Evolutionary conservation across 2,888 invertebrate genomes (phyloP).

Genomic region (Protodeltote pygarga): DNA sequence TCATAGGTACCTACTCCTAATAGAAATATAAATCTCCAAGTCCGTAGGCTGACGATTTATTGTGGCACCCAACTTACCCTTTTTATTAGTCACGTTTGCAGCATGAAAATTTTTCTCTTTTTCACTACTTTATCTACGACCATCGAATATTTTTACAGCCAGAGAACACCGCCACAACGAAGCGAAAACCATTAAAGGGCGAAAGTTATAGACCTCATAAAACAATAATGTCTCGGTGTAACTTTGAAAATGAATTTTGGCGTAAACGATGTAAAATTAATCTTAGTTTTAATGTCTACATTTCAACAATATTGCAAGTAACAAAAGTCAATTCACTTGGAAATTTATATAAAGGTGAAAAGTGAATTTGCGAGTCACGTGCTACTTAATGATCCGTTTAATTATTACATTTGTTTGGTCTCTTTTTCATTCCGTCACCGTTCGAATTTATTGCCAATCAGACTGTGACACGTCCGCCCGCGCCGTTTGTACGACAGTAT

Average conservation of each 20-base stretch:
- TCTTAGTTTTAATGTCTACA: slow-evolving; percentile 42
- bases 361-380: slow-evolving; percentile 27
- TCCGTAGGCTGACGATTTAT: slow-evolving; percentile 72
- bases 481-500: slow-evolving; percentile 38
- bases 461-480: slow-evolving; percentile 46
- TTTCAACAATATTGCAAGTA: slow-evolving; percentile 35
- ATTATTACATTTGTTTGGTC: slow-evolving; percentile 36
- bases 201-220: slow-evolving; percentile 53
- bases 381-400: slow-evolving; percentile 30
- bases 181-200: slow-evolving; percentile 49
- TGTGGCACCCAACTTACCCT: slow-evolving; percentile 69
- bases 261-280: slow-evolving; percentile 48
- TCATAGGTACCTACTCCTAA: slow-evolving; percentile 63
- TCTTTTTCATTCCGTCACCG: slow-evolving; percentile 25
- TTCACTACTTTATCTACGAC: slow-evolving; percentile 57
- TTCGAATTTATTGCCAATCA: slow-evolving; percentile 52
- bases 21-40: slow-evolving; percentile 79
- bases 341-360: slow-evolving; percentile 6
- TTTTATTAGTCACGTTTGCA: slow-evolving; percentile 80
- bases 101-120: slow-evolving; percentile 66
- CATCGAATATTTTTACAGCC: slow-evolving; percentile 50
- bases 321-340: slow-evolving; percentile 19
- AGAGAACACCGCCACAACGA: slow-evolving; percentile 35
- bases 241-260: slow-evolving; percentile 50
- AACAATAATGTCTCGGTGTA: slow-evolving; percentile 51